A percentile compares a stretch with the other conserved stretches of the same genome.
Evolutionary conservation across 1,140 invertebrate species (phyloP).

Genomic region (Drosophila kohkoa): DNA sequence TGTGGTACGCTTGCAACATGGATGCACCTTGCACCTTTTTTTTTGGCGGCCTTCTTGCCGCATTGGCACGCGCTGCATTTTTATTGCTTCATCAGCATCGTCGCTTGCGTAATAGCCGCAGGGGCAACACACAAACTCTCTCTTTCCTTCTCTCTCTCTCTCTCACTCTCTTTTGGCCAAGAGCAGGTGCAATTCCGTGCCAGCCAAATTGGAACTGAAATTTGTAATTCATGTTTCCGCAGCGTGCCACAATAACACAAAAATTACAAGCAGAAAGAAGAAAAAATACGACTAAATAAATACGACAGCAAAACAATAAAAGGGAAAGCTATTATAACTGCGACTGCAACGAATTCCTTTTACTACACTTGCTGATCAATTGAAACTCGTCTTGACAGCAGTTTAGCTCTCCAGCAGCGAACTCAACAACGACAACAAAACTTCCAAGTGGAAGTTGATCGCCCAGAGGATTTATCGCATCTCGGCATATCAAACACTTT

Average conservation of each 20-base stretch:
- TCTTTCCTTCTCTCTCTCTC: not conserved
- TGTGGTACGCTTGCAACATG: slow-evolving; percentile 46
- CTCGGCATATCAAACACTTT: not conserved
- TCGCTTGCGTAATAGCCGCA: slow-evolving; percentile 52
- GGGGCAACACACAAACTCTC: slow-evolving; percentile 12
- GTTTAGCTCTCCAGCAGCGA: not conserved
- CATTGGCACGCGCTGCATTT: slow-evolving; percentile 77
- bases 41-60: slow-evolving; percentile 50
- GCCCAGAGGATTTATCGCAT: slow-evolving; percentile 1
- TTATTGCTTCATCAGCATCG: slow-evolving; percentile 75
- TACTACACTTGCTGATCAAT: not conserved
- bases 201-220: slow-evolving; percentile 63
- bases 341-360: slow-evolving; percentile 3
- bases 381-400: not conserved
- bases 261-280: slow-evolving; percentile 9
- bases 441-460: slow-evolving; percentile 1
- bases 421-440: not conserved
- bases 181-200: slow-evolving; percentile 65
- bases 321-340: slow-evolving; percentile 2
- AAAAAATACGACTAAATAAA: slow-evolving; percentile 5
- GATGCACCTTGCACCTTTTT: slow-evolving; percentile 70
- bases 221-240: slow-evolving; percentile 77
- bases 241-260: slow-evolving; percentile 24
- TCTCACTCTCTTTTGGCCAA: not conserved
- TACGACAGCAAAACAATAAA: slow-evolving; percentile 12